Conservation (phyloP, 1,140 invertebrate species). For the Pseudomyrmex pallidus region DNA sequence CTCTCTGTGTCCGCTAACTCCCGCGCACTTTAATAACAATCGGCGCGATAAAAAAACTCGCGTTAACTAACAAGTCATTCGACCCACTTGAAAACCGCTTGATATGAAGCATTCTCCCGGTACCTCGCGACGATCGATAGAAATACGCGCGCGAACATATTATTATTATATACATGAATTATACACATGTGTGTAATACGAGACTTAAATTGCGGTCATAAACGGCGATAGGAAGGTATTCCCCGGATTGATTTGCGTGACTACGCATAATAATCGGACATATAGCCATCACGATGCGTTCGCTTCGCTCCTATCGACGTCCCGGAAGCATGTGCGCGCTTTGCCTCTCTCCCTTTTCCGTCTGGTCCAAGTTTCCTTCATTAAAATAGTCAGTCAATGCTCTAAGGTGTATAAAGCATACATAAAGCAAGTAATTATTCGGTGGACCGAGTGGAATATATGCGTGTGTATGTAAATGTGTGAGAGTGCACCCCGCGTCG, state of each 20-base stretch:
- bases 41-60: constrained; percentile 42
- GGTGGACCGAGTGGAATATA: constrained; percentile 52
- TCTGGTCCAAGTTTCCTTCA: constrained; percentile 43
- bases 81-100: constrained; percentile 61
- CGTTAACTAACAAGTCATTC: constrained; percentile 53
- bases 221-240: constrained; percentile 32
- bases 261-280: constrained; percentile 67
- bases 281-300: not conserved
- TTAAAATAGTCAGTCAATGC: constrained; percentile 63
- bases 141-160: constrained; percentile 33
- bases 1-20: constrained; percentile 29
- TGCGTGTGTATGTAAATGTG: constrained; percentile 24
- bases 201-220: constrained; percentile 57
- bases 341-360: constrained; percentile 4
- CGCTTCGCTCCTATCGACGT: constrained; percentile 34
- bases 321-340: constrained; percentile 11
- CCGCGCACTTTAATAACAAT: constrained; percentile 54
- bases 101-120: constrained; percentile 14
- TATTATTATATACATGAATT: too few relatives aligned
- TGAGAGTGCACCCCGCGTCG: constrained; percentile 33
- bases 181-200: not conserved
- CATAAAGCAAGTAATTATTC: constrained; percentile 67
- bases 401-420: constrained; percentile 58
- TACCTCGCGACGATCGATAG: constrained; percentile 60
- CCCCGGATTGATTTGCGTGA: constrained; percentile 60